Conservation (phyloP, 2,888 invertebrate species). For the Nephrotoma appendiculata region DNA sequence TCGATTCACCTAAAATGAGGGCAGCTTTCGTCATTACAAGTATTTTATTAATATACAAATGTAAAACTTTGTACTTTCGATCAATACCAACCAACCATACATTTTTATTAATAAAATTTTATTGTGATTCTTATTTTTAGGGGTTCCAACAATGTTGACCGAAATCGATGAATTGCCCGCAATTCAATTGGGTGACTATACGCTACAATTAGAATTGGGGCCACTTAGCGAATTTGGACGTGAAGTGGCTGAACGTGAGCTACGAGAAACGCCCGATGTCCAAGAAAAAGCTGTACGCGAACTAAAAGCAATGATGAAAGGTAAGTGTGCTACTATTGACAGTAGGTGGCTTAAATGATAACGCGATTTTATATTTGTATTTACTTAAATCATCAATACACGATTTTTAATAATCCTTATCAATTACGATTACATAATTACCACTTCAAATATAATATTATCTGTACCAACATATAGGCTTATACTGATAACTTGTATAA, state of each 20-base stretch:
- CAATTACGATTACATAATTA: background rate
- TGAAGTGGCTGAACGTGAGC: conserved; percentile 52
- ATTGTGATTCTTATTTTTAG: conserved; percentile 26
- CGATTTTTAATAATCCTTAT: background rate
- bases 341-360: background rate
- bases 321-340: conserved; percentile 28
- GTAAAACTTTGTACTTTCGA: background rate
- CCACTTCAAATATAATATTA: background rate
- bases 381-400: background rate
- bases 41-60: background rate
- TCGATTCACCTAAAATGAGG: background rate
- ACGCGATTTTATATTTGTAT: background rate
- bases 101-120: background rate
- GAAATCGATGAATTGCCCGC: conserved; percentile 50
- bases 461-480: background rate
- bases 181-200: conserved; percentile 45
- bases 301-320: conserved; percentile 41
- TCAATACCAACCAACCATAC: background rate
- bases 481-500: background rate
- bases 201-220: conserved; percentile 46
- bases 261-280: conserved; percentile 57
- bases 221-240: conserved; percentile 44
- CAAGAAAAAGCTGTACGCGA: conserved; percentile 42
- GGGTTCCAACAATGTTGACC: conserved; percentile 57
- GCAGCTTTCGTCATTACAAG: background rate